These are phyloP conservation scores for Labeo calbasu DNA, from an alignment of 2,797 vertebrate species.

Conservation along the genomic window DNA sequence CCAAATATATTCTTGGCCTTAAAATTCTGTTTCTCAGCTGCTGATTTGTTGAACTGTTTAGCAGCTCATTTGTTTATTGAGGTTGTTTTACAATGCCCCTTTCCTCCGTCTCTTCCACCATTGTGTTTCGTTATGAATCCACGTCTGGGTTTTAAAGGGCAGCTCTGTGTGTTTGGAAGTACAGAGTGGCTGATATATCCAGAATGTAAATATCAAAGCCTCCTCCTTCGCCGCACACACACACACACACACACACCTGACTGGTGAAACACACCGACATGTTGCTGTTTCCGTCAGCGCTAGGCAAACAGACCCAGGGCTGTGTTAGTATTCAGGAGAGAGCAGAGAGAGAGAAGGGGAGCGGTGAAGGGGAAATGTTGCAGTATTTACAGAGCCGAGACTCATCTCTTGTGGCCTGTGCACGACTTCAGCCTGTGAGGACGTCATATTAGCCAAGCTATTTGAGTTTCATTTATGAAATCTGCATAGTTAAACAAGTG, in stretches of 20 bases:
- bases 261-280: slow-evolving; percentile 43
- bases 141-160: slow-evolving; percentile 53
- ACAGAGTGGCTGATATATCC: slow-evolving; percentile 62
- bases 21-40: background rate
- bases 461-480: slow-evolving; percentile 18
- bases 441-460: slow-evolving; percentile 27
- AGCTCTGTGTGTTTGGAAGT: slow-evolving; percentile 52
- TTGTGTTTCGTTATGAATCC: slow-evolving; percentile 32
- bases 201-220: slow-evolving; percentile 62
- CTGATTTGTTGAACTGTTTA: slow-evolving; percentile 22
- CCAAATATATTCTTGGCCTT: background rate
- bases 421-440: background rate
- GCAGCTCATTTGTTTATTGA: slow-evolving; percentile 44
- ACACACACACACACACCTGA: slow-evolving; percentile 28
- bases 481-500: slow-evolving; percentile 7
- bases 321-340: slow-evolving; percentile 55
- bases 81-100: slow-evolving; percentile 9
- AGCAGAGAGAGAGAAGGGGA: slow-evolving; percentile 20
- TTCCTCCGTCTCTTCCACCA: background rate
- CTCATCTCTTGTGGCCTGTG: slow-evolving; percentile 29
- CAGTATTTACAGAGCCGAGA: slow-evolving; percentile 29
- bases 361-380: slow-evolving; percentile 11
- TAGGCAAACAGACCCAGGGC: slow-evolving; percentile 54
- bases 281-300: slow-evolving; percentile 44
- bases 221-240: slow-evolving; percentile 4